A percentile compares a stretch with the other conserved stretches of the same genome.
These are phyloP conservation scores for Clarias pachynema DNA, from an alignment of 2,797 vertebrate genomes.

Conservation along the genomic window DNA sequence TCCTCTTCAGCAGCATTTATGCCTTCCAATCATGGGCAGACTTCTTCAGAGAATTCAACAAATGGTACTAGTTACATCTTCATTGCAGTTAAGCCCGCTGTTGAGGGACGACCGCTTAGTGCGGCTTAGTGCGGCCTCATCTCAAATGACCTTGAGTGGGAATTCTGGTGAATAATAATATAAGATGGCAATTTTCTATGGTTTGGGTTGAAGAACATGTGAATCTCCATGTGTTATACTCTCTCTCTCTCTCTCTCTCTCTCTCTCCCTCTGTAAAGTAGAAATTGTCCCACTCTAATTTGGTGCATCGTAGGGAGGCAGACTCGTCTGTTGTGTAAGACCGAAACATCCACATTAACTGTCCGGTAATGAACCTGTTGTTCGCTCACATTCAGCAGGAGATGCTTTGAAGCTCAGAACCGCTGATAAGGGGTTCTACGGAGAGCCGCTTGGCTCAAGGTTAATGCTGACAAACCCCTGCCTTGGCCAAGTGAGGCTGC, in stretches of 20 bases:
- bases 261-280: background rate
- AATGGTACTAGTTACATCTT: conserved; percentile 22
- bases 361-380: conserved; percentile 54
- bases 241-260: conserved; percentile 1
- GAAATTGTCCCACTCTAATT: conserved; percentile 41
- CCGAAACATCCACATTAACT: conserved; percentile 46
- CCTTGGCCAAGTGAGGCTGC: background rate
- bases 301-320: conserved; percentile 20
- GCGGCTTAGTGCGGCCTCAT: conserved; percentile 8
- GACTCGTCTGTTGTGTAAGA: conserved; percentile 36
- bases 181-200: conserved; percentile 27
- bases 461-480: conserved; percentile 2
- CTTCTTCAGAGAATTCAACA: conserved; percentile 5
- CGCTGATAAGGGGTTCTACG: conserved; percentile 34
- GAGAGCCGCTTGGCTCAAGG: conserved; percentile 33
- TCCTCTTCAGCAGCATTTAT: conserved; percentile 2
- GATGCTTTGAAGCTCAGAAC: conserved; percentile 48
- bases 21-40: background rate
- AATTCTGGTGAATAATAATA: conserved; percentile 36
- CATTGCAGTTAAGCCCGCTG: conserved; percentile 34
- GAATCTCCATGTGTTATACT: background rate
- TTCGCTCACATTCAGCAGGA: conserved; percentile 49
- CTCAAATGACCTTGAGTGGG: conserved; percentile 35
- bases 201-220: conserved; percentile 21
- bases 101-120: conserved; percentile 20